Base-by-base conservation (phyloP, 2,113 vertebrate genomes). In the Coturnix japonica region DNA sequence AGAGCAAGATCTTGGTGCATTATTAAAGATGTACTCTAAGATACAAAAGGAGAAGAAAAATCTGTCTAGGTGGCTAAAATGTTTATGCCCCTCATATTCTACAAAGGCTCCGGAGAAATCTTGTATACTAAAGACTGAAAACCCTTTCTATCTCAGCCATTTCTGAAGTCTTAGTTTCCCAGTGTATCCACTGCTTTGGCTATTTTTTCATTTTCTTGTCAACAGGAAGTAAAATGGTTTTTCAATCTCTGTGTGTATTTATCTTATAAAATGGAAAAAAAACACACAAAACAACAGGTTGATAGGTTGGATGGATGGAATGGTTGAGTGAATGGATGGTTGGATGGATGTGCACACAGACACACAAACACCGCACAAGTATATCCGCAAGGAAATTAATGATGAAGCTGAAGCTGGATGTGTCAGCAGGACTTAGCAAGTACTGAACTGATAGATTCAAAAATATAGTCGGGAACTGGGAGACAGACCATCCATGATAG, bases 11-110 rank as follows among this genome's bases (percentile, higher is more conserved):
- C 74, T 75, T 76, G 22, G 37, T 49, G 65, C 26, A 39, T 61
- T 31, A 54, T 49, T 70, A 71, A 41, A 37, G 17, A 66, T n/a
- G 31, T 37, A 43, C 18, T 84, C 47, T 60, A 71, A 33, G 53
- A 84, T 87, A 61, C 14, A n/a, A 54, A 76, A 60, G n/a, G 54
- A 20, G 13, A 75, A 56, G 43, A 84, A 75, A 87, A 60, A 65
- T 9, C 30, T 74, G 33, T 35, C 19, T 31, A 19, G 13, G 22
- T 37, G 33, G 25, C 67, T 91, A 71, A 76, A 43, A 70, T n/a
- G 51, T 69, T n/a, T 30, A 43, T 71, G 31, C 41, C 22, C 66
- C 70, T 65, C 44, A 12, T 43, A 37, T 54, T 73, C 47, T 15
- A 47, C 31, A 53, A 74, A 70, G 28, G 13, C 13, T 33, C 22